Evolutionary conservation across 2,797 vertebrate genomes (phyloP).

Genomic region (Prunella strophiata): DNA sequence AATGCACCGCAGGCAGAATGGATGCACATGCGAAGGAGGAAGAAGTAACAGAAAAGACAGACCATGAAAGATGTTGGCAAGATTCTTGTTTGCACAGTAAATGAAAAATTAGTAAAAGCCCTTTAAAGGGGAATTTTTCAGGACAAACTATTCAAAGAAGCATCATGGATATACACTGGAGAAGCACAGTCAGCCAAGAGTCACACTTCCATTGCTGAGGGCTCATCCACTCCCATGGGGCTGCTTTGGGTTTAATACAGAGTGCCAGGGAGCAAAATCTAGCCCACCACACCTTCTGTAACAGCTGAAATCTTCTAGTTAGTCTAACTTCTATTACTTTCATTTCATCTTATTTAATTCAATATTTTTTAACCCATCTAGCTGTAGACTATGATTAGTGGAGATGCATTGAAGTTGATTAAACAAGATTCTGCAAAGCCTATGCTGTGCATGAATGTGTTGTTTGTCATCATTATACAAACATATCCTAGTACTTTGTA

Average conservation of each 20-base stretch:
- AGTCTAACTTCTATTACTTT: background rate
- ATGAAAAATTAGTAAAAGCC: background rate
- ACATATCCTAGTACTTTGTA: background rate
- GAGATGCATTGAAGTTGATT: background rate
- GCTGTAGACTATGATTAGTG: background rate
- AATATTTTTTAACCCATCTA: background rate
- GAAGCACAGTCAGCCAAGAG: background rate
- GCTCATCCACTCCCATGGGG: background rate
- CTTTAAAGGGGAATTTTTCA: background rate
- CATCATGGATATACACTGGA: background rate
- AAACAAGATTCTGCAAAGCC: background rate
- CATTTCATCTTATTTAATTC: background rate
- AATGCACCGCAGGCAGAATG: slow-evolving; percentile 28
- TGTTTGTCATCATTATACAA: background rate
- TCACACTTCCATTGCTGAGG: background rate
- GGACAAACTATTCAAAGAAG: background rate
- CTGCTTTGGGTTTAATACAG: background rate
- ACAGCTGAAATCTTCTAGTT: background rate
- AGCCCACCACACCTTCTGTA: background rate
- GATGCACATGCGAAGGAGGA: background rate
- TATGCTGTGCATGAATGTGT: background rate
- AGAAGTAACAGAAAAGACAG: background rate
- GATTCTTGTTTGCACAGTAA: background rate
- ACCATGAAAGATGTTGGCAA: slow-evolving; percentile 7
- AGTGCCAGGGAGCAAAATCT: background rate